Evolutionary conservation across 2,888 invertebrate species (phyloP), one percentile per base, ranked within the genome.

Genomic region (Ypsolopha scabrella): DNA sequence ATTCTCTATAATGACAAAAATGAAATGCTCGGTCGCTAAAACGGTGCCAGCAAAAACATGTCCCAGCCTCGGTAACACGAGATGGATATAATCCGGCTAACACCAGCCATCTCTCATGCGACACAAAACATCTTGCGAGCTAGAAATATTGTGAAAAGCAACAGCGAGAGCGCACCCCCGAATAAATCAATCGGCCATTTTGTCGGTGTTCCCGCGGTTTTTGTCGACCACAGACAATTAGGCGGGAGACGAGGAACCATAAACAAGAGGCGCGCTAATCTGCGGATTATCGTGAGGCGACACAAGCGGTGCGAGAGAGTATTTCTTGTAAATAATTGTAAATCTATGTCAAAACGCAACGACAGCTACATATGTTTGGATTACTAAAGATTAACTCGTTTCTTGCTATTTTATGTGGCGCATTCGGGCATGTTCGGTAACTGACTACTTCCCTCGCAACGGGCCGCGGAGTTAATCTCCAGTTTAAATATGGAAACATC

Each of bases 281-380:
- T 75, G 63, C 65, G 74, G 82, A 72, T 83, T 80, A 83, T 65
- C 60, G 63, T 68, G 80, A 80, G 70, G 68, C 65, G 73, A 75
- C 76, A 72, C 82, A 75, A 68, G 74, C 78, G 73, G 78, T 65
- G 73, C 62, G 70, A 68, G 63, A 62, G 63, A 62, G 69, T 60
- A 65, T 72, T 77, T 74, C 79, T 71, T 70, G 76, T 81, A 85
- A 87, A 87, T 87, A 87, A 85, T 80, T 83, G 86, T 87, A 87
- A 87, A 87, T 87, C 87, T 82, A 75, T 67, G 87, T 87, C 87
- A 82, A 83, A 82, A 83, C 75, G 72, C 70, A 78, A 75, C 74
- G 81, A 81, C 81, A 76, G 70, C 71, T 80, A 83, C 87, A 86
- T 85, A 83, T 82, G 86, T 87, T 74, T 65, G 81, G 85, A 83